Percentiles rank a stretch among this genome's conserved stretches.
Evolutionary conservation across 2,888 invertebrate genomes (phyloP).

Genomic region (Hypolimnas misippus): DNA sequence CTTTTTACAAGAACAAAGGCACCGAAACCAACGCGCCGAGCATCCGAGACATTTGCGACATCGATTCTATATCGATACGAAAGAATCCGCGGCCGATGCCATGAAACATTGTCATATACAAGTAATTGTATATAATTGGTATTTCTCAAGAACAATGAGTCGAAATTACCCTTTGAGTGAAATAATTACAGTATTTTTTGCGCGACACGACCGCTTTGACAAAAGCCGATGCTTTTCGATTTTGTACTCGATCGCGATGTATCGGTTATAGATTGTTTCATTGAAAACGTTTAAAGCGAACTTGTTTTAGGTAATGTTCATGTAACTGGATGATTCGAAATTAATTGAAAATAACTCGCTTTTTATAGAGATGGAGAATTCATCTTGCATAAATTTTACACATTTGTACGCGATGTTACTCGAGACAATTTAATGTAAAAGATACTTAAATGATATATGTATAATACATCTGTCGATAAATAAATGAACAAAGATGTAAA

Average conservation of each 20-base stretch:
- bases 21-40: conserved; percentile 53
- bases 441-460: conserved; percentile 6
- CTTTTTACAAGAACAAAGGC: conserved; percentile 61
- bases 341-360: conserved; percentile 20
- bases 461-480: neutral
- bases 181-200: conserved; percentile 78
- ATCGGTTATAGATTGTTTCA: conserved; percentile 43
- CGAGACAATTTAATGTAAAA: conserved; percentile 6
- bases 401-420: conserved; percentile 8
- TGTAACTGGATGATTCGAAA: conserved; percentile 24
- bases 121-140: conserved; percentile 84
- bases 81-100: conserved; percentile 61
- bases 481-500: neutral
- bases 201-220: conserved; percentile 67
- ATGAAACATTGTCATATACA: conserved; percentile 79
- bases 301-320: conserved; percentile 30
- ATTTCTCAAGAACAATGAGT: conserved; percentile 82
- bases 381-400: neutral
- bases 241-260: conserved; percentile 53
- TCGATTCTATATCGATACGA: conserved; percentile 75
- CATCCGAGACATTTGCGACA: conserved; percentile 66
- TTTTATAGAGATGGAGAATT: conserved; percentile 13
- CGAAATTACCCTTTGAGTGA: conserved; percentile 78
- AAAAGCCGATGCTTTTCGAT: conserved; percentile 63
- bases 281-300: conserved; percentile 35